Evolutionary conservation across 2,113 vertebrate genomes (phyloP).

Genomic region (Ceyx cyanopectus): DNA sequence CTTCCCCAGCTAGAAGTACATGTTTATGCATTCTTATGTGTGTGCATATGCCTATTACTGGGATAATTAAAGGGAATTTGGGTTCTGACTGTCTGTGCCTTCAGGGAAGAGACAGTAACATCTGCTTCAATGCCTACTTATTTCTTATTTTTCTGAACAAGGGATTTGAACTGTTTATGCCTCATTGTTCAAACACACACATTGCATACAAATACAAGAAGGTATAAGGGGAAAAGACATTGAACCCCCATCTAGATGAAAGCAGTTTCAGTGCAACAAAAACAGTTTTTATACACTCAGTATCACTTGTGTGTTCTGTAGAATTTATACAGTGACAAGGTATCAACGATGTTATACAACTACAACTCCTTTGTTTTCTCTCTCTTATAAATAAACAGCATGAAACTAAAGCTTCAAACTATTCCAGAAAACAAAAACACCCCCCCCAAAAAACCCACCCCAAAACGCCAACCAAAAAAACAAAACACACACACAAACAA

Average conservation of each 20-base stretch:
- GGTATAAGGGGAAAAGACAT: not conserved
- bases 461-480: no score
- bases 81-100: slow-evolving; percentile 54
- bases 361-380: not conserved
- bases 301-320: not conserved
- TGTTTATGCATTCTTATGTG: not conserved
- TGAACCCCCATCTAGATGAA: slow-evolving; percentile 71
- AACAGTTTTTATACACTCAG: slow-evolving; percentile 11
- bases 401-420: not conserved
- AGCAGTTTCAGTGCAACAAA: slow-evolving; percentile 29
- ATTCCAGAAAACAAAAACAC: not conserved
- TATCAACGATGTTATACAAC: not conserved
- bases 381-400: not conserved
- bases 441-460: no score
- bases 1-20: not conserved
- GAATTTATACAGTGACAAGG: not conserved
- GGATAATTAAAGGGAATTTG: slow-evolving; percentile 54
- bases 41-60: not conserved
- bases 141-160: slow-evolving; percentile 50
- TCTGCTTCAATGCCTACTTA: slow-evolving; percentile 43
- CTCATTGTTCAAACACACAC: slow-evolving; percentile 46
- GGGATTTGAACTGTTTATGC: slow-evolving; percentile 43
- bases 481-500: not conserved
- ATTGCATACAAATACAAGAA: slow-evolving; percentile 52
- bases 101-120: slow-evolving; percentile 58